These are phyloP conservation scores for Lepus oiostolus DNA, from an alignment of 2,797 vertebrate species.

Conservation along the genomic window DNA sequence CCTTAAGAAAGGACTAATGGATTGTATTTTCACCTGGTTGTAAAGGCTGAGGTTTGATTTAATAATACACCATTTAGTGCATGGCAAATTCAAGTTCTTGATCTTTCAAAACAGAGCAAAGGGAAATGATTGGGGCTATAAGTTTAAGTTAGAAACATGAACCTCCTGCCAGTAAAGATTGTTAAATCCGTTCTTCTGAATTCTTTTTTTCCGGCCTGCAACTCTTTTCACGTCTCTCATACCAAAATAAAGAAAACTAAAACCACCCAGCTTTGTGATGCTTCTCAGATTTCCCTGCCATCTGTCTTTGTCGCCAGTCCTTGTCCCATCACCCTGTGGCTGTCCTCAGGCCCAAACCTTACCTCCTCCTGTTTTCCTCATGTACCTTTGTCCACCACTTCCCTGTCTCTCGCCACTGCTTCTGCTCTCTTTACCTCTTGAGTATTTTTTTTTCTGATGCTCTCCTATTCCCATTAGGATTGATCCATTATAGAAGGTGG, in stretches of 20 bases:
- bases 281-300: neutral
- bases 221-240: neutral
- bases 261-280: no score
- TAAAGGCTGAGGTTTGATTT: neutral
- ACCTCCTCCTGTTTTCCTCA: neutral
- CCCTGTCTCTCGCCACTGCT: neutral
- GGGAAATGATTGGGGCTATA: neutral
- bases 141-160: constrained; percentile 53
- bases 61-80: neutral
- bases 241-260: neutral
- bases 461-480: neutral
- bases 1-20: neutral
- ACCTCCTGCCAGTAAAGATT: neutral
- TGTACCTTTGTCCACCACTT: neutral
- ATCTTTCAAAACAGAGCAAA: constrained; percentile 46
- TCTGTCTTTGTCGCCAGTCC: neutral
- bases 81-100: neutral
- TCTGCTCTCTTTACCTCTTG: neutral
- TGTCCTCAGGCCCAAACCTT: no score
- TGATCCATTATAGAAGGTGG: neutral
- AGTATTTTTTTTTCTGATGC: neutral
- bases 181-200: constrained; percentile 1
- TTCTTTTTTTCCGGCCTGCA: constrained; percentile 10
- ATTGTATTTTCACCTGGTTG: constrained; percentile 10
- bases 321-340: rapidly evolving